These are phyloP conservation scores for Formica aserva DNA, from an alignment of 2,888 invertebrate species.

Conservation along the genomic window DNA sequence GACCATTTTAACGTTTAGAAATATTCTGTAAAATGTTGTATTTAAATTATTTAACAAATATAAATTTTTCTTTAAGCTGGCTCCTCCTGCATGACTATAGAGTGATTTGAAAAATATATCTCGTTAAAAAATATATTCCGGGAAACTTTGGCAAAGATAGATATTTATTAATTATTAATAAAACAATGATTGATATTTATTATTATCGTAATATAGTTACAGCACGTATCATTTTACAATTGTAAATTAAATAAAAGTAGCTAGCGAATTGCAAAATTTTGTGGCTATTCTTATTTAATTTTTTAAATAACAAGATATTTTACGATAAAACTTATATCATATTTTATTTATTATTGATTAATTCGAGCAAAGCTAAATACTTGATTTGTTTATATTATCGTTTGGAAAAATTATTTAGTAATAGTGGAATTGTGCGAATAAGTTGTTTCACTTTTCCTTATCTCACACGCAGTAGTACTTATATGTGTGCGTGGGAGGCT, in stretches of 20 bases:
- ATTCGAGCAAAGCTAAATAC: neutral
- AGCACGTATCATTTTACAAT: neutral
- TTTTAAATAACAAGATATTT: neutral
- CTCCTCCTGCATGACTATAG: neutral
- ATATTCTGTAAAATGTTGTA: neutral
- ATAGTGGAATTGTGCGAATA: neutral
- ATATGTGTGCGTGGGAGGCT: neutral
- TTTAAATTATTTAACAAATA: neutral
- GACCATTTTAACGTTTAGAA: slow-evolving; percentile 12
- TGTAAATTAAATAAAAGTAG: neutral
- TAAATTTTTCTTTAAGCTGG: neutral
- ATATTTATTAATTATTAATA: neutral
- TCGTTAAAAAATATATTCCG: neutral
- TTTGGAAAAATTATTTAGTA: neutral
- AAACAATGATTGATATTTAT: neutral
- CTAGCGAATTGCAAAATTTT: neutral
- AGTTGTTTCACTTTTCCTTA: neutral
- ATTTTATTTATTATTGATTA: slow-evolving; percentile 1
- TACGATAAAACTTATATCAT: neutral
- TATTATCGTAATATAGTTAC: neutral
- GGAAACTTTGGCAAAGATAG: neutral
- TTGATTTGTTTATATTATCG: neutral
- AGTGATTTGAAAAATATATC: neutral
- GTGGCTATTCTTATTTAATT: neutral
- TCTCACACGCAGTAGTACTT: neutral